These are phyloP conservation scores for Lacanobia oleracea DNA, from an alignment of 2,888 invertebrate genomes.

Conservation along the genomic window DNA sequence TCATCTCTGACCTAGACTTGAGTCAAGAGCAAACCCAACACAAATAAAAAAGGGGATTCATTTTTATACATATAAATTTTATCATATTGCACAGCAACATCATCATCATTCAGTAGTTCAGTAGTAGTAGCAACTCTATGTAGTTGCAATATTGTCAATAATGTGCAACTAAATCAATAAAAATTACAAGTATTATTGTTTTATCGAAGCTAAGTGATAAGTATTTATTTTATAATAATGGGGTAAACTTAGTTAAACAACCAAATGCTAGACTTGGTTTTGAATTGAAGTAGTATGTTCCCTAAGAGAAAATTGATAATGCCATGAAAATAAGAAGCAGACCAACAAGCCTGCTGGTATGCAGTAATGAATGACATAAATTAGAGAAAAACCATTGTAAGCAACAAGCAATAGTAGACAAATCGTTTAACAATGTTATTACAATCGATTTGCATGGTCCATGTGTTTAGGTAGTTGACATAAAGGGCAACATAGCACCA, in stretches of 20 bases:
- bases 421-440: not conserved
- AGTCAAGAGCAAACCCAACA: no score
- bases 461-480: not conserved
- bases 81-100: not conserved
- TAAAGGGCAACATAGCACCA: not conserved
- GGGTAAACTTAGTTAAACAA: constrained; percentile 5
- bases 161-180: not conserved
- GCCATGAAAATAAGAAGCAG: not conserved
- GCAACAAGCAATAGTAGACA: not conserved
- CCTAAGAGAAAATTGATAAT: not conserved
- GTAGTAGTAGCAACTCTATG: not conserved
- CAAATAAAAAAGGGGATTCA: no score
- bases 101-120: not conserved
- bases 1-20: no score
- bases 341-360: not conserved
- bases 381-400: not conserved
- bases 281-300: not conserved
- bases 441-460: not conserved
- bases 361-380: constrained; percentile 1
- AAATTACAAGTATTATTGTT: constrained; percentile 6
- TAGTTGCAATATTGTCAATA: not conserved
- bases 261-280: not conserved
- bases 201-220: not conserved
- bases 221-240: constrained; percentile 17
- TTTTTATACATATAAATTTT: no score